Evolutionary conservation across 2,888 invertebrate genomes (phyloP).

Genomic region (Pediacus dermestoides): DNA sequence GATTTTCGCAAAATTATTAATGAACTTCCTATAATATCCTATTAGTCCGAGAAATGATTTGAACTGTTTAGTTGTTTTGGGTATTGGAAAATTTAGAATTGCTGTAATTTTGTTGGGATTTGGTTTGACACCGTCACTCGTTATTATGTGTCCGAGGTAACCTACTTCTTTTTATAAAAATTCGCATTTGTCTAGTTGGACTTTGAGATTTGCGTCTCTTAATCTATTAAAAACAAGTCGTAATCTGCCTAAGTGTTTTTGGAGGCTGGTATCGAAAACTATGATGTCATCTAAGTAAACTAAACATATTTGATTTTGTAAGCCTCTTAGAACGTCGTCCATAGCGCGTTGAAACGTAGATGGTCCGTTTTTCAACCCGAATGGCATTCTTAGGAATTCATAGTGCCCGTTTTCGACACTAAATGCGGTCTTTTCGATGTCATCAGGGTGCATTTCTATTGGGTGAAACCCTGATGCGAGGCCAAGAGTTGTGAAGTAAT

Average conservation of each 20-base stretch:
- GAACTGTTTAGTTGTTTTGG: background rate
- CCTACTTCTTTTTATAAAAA: too few relatives aligned
- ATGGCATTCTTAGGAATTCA: slow-evolving; percentile 26
- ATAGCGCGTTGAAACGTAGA: slow-evolving; percentile 27
- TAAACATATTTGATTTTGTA: slow-evolving; percentile 19
- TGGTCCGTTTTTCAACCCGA: slow-evolving; percentile 20
- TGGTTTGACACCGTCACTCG: background rate
- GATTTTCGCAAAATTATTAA: slow-evolving; percentile 2
- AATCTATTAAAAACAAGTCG: slow-evolving; percentile 25
- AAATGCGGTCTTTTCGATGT: slow-evolving; percentile 28
- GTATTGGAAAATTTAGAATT: background rate
- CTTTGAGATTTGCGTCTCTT: slow-evolving; percentile 25
- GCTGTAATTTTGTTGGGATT: background rate
- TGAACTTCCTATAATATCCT: background rate
- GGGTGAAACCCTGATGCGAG: slow-evolving; percentile 28
- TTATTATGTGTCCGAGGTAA: too few relatives aligned
- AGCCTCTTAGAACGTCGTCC: slow-evolving; percentile 23
- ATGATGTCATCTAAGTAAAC: slow-evolving; percentile 37
- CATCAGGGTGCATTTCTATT: slow-evolving; percentile 21
- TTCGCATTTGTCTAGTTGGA: slow-evolving; percentile 25
- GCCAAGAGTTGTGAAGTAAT: slow-evolving; percentile 26
- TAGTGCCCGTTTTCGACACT: slow-evolving; percentile 23
- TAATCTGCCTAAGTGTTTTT: slow-evolving; percentile 26
- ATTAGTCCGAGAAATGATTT: background rate
- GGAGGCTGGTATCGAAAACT: slow-evolving; percentile 10